Conservation (phyloP, 2,888 invertebrate species). For the Drosophila quasianomalipes region DNA sequence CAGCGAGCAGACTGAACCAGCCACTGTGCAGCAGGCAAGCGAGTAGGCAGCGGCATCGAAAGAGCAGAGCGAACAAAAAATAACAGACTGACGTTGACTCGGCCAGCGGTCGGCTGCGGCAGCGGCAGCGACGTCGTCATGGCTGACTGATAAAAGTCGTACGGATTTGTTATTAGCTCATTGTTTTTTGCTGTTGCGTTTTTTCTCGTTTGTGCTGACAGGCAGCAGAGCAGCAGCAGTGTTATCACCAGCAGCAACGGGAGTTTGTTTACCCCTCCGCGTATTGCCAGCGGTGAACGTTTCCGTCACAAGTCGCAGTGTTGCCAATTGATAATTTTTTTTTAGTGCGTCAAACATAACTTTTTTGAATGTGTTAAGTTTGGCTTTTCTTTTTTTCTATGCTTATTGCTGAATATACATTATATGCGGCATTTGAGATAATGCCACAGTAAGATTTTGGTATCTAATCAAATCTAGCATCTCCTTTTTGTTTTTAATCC, state of each 20-base stretch:
- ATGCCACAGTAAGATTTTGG: neutral
- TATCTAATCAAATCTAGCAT: conserved; percentile 3
- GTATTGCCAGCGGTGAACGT: conserved; percentile 55
- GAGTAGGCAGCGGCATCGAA: conserved; percentile 48
- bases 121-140: conserved; percentile 44
- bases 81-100: conserved; percentile 33
- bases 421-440: conserved; percentile 4
- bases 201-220: conserved; percentile 27
- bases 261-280: conserved; percentile 61
- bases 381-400: neutral
- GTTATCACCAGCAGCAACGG: conserved; percentile 26
- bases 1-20: conserved; percentile 75
- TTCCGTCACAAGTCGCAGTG: conserved; percentile 51
- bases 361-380: neutral
- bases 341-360: conserved; percentile 4
- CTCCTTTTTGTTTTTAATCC: neutral
- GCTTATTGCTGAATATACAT: neutral
- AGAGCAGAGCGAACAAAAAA: conserved; percentile 36
- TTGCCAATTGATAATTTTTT: conserved; percentile 3
- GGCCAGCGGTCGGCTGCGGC: conserved; percentile 38
- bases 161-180: conserved; percentile 63
- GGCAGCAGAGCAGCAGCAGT: conserved; percentile 33
- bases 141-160: conserved; percentile 66
- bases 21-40: conserved; percentile 57
- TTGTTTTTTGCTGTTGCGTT: conserved; percentile 51